A percentile compares a stretch with the other conserved stretches of the same genome.
Evolutionary conservation across 2,113 vertebrate genomes (phyloP).

Genomic region (Sarotherodon lohbergeri): DNA sequence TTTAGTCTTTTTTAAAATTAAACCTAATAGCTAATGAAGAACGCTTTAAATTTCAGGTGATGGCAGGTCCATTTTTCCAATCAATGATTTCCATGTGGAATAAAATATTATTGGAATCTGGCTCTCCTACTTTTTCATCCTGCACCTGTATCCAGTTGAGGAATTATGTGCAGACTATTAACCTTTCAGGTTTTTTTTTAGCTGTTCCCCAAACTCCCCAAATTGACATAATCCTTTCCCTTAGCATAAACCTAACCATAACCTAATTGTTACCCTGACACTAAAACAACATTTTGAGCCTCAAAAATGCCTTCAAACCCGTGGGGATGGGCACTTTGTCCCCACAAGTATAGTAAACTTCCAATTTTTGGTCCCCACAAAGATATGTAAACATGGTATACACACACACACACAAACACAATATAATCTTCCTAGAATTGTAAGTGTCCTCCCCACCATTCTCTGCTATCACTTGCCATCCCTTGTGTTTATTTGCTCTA

Average conservation of each 20-base stretch:
- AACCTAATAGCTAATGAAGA: not conserved
- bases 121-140: not conserved
- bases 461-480: not conserved
- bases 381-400: not conserved
- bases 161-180: not conserved
- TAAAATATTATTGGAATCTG: not conserved
- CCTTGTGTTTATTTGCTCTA: not conserved
- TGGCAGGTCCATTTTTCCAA: not conserved
- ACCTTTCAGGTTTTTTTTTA: not conserved
- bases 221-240: not conserved
- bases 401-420: not conserved
- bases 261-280: not conserved
- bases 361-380: not conserved
- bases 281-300: not conserved
- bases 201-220: accelerated
- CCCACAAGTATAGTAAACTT: not conserved
- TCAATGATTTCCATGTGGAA: not conserved
- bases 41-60: not conserved
- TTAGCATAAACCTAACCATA: not conserved
- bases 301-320: not conserved
- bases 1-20: not conserved
- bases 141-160: not conserved
- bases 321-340: not conserved
- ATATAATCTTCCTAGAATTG: not conserved
- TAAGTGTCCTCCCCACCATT: not conserved